These are phyloP conservation scores for Leptinotarsa peninsularis DNA, from an alignment of 2,888 invertebrate genomes.

Conservation along the genomic window DNA sequence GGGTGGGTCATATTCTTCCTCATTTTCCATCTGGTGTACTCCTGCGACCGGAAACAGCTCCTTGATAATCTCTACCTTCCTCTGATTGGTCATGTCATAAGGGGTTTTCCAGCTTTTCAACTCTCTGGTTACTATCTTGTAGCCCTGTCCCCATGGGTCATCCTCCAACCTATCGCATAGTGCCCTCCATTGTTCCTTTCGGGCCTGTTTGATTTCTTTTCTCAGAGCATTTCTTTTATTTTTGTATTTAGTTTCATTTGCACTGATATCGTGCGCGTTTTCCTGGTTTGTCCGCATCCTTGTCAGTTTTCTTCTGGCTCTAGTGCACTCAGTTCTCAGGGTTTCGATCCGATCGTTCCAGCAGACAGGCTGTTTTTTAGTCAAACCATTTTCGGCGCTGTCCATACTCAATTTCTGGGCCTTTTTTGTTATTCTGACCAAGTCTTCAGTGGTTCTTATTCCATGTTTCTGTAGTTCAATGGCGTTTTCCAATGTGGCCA, in stretches of 20 bases:
- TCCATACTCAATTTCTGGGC: not conserved
- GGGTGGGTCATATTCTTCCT: not conserved
- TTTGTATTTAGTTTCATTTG: conserved; percentile 6
- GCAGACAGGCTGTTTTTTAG: not conserved
- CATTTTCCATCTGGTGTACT: not conserved
- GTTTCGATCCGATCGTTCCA: not conserved
- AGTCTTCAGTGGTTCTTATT: not conserved
- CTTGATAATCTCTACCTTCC: not conserved
- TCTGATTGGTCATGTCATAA: not conserved
- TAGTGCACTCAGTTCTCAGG: conserved; percentile 10
- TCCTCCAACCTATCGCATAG: conserved; percentile 12
- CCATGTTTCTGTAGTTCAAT: not conserved
- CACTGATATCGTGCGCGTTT: not conserved
- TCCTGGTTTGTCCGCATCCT: not conserved
- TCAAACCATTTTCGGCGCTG: not conserved
- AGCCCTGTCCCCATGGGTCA: conserved; percentile 19
- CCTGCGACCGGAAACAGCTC: not conserved
- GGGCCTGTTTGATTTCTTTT: conserved; percentile 8
- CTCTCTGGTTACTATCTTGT: conserved; percentile 4
- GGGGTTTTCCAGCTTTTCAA: conserved; percentile 12
- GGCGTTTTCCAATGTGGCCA: not conserved
- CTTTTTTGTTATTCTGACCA: not conserved
- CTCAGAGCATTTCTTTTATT: not conserved
- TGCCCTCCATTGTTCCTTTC: conserved; percentile 7
- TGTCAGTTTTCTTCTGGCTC: conserved; percentile 10